Evolutionary conservation across 2,113 vertebrate genomes (phyloP).

Genomic region (Steatornis caripensis): DNA sequence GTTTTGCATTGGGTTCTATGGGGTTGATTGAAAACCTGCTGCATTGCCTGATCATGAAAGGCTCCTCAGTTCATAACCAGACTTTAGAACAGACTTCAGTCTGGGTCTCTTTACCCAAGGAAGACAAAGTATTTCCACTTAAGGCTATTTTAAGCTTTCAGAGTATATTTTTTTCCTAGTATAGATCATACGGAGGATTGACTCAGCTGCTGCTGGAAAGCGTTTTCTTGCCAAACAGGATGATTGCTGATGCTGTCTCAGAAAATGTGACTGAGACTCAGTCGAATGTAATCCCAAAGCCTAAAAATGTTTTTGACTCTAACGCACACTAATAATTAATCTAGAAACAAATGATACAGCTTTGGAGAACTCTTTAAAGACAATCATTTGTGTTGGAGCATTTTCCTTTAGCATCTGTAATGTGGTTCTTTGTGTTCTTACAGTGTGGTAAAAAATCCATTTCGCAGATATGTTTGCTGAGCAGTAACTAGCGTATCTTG

Average conservation of each 20-base stretch:
- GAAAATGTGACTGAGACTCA: neutral
- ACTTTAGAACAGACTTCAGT: neutral
- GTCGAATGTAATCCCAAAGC: neutral
- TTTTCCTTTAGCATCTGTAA: neutral
- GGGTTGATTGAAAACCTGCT: neutral
- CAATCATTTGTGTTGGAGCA: neutral
- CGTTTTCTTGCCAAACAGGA: neutral
- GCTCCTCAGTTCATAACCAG: neutral
- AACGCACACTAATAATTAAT: neutral
- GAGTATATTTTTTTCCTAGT: neutral
- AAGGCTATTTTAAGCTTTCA: neutral
- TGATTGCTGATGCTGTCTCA: neutral
- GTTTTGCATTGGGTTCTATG: neutral
- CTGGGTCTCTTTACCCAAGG: neutral
- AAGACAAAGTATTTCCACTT: slow-evolving; percentile 7
- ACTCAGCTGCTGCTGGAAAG: neutral
- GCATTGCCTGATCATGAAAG: neutral
- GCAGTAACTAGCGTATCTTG: neutral
- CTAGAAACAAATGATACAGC: neutral
- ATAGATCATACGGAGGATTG: slow-evolving; percentile 6
- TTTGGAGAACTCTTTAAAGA: neutral
- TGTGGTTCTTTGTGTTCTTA: neutral
- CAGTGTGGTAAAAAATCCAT: neutral
- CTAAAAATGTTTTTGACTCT: neutral
- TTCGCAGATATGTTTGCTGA: neutral